Evolutionary conservation across 2,797 vertebrate species (phyloP).

Genomic region (Rhynchonycteris naso): DNA sequence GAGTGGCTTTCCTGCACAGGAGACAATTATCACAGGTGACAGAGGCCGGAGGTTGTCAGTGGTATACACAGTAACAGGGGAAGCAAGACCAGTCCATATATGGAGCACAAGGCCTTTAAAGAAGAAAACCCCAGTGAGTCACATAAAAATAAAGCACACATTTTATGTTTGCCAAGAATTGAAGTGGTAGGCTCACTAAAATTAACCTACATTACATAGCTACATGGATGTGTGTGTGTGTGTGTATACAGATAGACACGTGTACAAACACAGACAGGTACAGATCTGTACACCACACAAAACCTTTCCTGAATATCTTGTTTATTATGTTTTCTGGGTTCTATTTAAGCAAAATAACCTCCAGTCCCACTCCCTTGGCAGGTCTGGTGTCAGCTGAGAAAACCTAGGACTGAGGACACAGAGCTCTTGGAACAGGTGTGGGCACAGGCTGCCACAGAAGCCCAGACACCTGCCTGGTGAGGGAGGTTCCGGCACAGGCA

Average conservation of each 20-base stretch:
- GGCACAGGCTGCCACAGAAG: neutral
- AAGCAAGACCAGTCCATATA: neutral
- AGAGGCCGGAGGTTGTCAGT: neutral
- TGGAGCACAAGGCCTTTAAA: neutral
- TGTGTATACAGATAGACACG: neutral
- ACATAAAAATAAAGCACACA: neutral
- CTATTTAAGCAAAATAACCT: neutral
- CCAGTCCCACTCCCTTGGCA: neutral
- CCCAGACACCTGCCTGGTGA: neutral
- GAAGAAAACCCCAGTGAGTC: neutral
- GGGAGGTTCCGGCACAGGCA: neutral
- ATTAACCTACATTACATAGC: neutral
- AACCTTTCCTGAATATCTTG: neutral
- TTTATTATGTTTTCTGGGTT: neutral
- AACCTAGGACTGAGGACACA: neutral
- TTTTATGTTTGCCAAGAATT: neutral
- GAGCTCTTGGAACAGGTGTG: neutral
- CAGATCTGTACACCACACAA: neutral
- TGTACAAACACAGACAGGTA: neutral
- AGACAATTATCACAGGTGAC: neutral
- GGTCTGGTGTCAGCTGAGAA: neutral
- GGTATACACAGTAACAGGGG: neutral
- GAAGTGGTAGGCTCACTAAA: neutral
- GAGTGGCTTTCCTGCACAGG: neutral
- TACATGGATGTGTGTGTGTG: neutral